Base-by-base conservation (phyloP, 2,888 invertebrate species). In the Podabrus alpinus region DNA sequence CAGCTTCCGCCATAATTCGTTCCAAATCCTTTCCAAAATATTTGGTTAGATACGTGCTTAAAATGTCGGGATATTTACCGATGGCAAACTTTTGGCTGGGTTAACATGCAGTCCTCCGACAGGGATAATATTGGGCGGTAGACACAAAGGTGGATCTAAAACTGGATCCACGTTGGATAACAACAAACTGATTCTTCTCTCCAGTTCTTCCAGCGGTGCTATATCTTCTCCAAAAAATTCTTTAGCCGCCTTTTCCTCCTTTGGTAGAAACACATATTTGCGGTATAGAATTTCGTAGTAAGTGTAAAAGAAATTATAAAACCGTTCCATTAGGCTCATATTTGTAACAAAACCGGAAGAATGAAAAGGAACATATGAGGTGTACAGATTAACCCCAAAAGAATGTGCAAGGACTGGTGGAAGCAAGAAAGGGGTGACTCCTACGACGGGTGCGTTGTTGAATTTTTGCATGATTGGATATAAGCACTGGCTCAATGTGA, bases 31-130 rank as follows among this genome's bases (percentile, higher is more conserved):
- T 15, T 62, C 45, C 15, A 17, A 70, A 25, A 15, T 5, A 15
- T 15, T 21, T 21, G 1, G 11, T 16, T 29, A 70, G 11, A 59
- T 71, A 21, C 9, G 19, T 4, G 2, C 13, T 0, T 9, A 68
- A 19, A 1, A 59, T 19, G 59, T 45, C 9, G 10, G 19, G 11
- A 61, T 61, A 78, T 80, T 76, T 79, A 84, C 85, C 68, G 82
- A 68, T 15, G 85, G 83, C 73, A 86, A 72, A 17, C 66, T 15
- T 78, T 83, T 81, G 0, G 80, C 68, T 66, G 80, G 71, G 70
- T 80, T 77, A 5, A 83, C 80, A 71, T 87, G 86, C 16, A 86
- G 73, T 24, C 86, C 86, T 21, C 85, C 86, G 21, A 86, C 84
- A 16, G 85, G 83, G 45, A 86, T 85, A 62, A 86, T 83, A 77